Percentiles rank a stretch among this genome's conserved stretches.
These are phyloP conservation scores for Ganaspis brasiliensis DNA, from an alignment of 2,888 invertebrate species.

Conservation along the genomic window DNA sequence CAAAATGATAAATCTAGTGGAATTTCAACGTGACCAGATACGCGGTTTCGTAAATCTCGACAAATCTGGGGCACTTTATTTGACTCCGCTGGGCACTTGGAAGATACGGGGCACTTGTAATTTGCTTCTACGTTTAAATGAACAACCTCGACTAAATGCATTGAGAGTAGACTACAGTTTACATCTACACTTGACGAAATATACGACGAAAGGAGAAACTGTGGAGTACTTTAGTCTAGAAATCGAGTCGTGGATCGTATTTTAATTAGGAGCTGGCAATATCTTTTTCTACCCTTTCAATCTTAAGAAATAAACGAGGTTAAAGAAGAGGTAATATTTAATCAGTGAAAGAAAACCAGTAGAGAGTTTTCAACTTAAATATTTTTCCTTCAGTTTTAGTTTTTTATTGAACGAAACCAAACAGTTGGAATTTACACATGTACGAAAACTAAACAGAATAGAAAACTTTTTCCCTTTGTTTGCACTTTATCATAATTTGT, in stretches of 20 bases:
- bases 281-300: conserved; percentile 48
- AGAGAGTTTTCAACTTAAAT: not conserved
- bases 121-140: conserved; percentile 35
- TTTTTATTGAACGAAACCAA: not conserved
- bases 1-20: conserved; percentile 20
- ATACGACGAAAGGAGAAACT: conserved; percentile 25
- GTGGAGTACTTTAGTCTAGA: conserved; percentile 24
- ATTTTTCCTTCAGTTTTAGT: not conserved
- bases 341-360: not conserved
- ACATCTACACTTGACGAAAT: conserved; percentile 25
- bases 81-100: conserved; percentile 24
- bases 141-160: conserved; percentile 27
- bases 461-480: too few relatives aligned
- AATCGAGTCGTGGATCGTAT: conserved; percentile 53
- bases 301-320: conserved; percentile 15
- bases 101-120: conserved; percentile 36
- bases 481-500: too few relatives aligned
- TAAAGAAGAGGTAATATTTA: not conserved
- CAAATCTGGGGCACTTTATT: conserved; percentile 40
- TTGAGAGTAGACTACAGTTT: conserved; percentile 21
- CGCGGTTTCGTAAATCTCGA: conserved; percentile 30
- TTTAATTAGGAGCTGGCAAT: conserved; percentile 60
- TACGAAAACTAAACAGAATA: too few relatives aligned
- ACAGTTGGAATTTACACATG: too few relatives aligned
- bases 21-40: conserved; percentile 26